Evolutionary conservation across 2,113 vertebrate species (phyloP).

Genomic region (Tinamus guttatus): DNA sequence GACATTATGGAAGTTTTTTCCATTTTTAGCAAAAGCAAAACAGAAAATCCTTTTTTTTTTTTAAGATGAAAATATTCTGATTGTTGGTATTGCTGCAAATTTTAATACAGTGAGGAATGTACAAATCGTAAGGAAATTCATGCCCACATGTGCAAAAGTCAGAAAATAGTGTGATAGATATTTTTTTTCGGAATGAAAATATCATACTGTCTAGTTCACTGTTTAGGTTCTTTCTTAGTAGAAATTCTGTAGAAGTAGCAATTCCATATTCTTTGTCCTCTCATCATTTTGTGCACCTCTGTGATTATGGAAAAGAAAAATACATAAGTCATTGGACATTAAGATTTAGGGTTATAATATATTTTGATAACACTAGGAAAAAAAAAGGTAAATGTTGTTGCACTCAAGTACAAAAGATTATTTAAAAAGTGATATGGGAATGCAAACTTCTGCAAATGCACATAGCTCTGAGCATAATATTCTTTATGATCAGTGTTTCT

Average conservation of each 20-base stretch:
- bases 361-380: too few species aligned
- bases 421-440: neutral
- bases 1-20: neutral
- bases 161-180: neutral
- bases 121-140: neutral
- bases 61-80: neutral
- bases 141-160: neutral
- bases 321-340: neutral
- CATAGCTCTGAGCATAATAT: neutral
- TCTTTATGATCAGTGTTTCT: neutral
- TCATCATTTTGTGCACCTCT: neutral
- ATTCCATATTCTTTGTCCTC: neutral
- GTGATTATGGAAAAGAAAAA: neutral
- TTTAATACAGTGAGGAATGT: neutral
- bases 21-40: neutral
- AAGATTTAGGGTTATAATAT: neutral
- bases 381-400: neutral
- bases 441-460: fast-evolving
- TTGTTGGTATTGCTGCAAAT: neutral
- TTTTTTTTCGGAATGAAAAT: neutral
- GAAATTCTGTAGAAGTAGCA: neutral
- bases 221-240: neutral
- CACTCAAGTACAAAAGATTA: neutral
- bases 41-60: neutral
- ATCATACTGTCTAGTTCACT: neutral